phyloP scores from a whole-genome alignment of 2,113 vertebrate species.

The Gambusia holbrooki region DNA sequence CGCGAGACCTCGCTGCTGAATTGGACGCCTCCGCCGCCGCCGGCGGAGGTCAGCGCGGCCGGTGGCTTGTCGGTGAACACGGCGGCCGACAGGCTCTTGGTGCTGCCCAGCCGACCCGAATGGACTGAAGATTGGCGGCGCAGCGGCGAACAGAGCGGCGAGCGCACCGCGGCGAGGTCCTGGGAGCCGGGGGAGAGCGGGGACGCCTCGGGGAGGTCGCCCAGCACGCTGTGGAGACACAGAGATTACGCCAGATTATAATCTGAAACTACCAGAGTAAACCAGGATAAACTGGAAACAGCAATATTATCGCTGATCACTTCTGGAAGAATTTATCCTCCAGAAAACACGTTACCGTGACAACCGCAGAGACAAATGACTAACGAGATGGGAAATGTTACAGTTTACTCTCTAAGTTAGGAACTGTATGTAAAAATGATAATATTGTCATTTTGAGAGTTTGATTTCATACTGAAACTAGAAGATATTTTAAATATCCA shows the following conservation, averaged over 20 bases:
- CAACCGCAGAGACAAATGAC: no score
- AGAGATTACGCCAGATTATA: neutral
- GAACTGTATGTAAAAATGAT: no score
- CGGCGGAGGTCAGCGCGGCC: slow-evolving; percentile 80
- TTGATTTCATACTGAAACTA: no score
- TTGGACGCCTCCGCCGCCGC: slow-evolving; percentile 83
- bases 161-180: slow-evolving; percentile 85
- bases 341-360: no score
- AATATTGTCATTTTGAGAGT: no score
- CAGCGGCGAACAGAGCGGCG: slow-evolving; percentile 91
- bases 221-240: slow-evolving; percentile 73
- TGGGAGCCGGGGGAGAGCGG: slow-evolving; percentile 85
- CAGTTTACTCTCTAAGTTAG: no score
- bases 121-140: slow-evolving; percentile 92
- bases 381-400: no score
- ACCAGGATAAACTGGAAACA: no score
- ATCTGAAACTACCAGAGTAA: no score
- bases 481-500: no score
- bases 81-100: slow-evolving; percentile 93
- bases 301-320: no score
- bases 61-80: slow-evolving; percentile 91
- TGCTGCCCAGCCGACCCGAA: slow-evolving; percentile 92
- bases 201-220: slow-evolving; percentile 82
- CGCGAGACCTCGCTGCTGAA: slow-evolving; percentile 95
- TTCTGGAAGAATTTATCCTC: no score